Evolutionary conservation across 2,113 vertebrate species (phyloP).

Genomic region (Ahaetulla prasina): DNA sequence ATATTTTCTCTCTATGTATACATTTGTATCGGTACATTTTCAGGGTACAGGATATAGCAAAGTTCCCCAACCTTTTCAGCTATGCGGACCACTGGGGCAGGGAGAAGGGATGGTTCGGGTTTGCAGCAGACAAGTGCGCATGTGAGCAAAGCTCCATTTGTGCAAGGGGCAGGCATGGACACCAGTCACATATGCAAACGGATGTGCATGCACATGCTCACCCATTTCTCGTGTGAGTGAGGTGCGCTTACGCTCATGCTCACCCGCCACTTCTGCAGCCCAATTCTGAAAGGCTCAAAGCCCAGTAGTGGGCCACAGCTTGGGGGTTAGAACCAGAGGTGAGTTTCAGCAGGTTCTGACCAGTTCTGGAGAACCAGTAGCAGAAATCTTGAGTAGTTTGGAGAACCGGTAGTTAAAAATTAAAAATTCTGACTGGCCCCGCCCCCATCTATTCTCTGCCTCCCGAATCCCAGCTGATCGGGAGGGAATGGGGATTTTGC

Average conservation of each 20-base stretch:
- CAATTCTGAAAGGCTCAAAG: neutral
- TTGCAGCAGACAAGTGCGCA: neutral
- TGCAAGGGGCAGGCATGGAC: neutral
- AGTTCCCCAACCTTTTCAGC: neutral
- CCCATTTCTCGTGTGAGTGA: neutral
- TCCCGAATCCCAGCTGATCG: no score
- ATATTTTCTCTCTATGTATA: neutral
- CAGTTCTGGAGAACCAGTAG: no score
- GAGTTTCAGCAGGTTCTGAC: no score
- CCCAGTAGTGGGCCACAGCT: no score
- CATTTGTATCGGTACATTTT: neutral
- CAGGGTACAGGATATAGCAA: neutral
- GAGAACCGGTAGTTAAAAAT: no score
- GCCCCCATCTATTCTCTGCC: no score
- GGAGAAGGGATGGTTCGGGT: neutral
- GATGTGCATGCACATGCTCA: neutral
- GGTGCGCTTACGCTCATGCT: neutral
- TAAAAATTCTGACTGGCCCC: no score
- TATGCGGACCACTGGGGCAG: fast-evolving
- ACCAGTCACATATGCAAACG: neutral
- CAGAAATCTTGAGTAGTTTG: no score
- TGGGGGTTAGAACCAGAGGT: neutral
- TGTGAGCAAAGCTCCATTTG: neutral
- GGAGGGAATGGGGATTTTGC: no score
- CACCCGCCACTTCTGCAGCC: fast-evolving